Percentiles rank a stretch among this genome's conserved stretches.
phyloP scores from a whole-genome alignment of 2,113 vertebrate genomes.

The Poeciliopsis turrubarensis region DNA sequence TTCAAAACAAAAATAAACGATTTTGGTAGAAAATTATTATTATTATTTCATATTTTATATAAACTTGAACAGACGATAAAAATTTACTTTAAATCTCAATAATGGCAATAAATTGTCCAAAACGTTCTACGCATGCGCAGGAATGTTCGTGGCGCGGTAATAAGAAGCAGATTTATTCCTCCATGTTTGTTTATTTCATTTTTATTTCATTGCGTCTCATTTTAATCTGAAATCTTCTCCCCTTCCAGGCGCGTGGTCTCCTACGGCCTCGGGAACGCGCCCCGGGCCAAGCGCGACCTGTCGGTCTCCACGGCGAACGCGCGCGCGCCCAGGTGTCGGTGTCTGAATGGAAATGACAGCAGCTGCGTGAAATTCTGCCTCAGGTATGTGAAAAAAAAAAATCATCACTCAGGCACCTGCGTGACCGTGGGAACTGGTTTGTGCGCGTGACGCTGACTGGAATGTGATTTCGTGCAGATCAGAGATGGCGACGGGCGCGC shows the following conservation, averaged over 20 bases:
- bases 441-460: constrained; percentile 1
- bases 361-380: constrained; percentile 87
- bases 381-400: constrained; percentile 40
- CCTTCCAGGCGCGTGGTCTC: constrained; percentile 87
- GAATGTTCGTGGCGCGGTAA: not conserved
- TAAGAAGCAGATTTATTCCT: not conserved
- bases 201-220: not conserved
- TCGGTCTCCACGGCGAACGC: constrained; percentile 54
- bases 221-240: not conserved
- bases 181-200: not conserved
- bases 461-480: constrained; percentile 48
- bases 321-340: constrained; percentile 81
- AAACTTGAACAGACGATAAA: not conserved
- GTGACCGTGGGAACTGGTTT: not conserved
- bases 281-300: constrained; percentile 85
- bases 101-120: not conserved
- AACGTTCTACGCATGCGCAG: not conserved
- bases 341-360: constrained; percentile 81
- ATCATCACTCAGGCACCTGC: not conserved
- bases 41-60: not conserved
- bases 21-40: not conserved
- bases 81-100: not conserved
- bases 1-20: not conserved
- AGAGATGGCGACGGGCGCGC: constrained; percentile 33
- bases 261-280: constrained; percentile 89